Evolutionary conservation across 2,797 vertebrate genomes (phyloP).

Genomic region (Epinephelus malabaricus): DNA sequence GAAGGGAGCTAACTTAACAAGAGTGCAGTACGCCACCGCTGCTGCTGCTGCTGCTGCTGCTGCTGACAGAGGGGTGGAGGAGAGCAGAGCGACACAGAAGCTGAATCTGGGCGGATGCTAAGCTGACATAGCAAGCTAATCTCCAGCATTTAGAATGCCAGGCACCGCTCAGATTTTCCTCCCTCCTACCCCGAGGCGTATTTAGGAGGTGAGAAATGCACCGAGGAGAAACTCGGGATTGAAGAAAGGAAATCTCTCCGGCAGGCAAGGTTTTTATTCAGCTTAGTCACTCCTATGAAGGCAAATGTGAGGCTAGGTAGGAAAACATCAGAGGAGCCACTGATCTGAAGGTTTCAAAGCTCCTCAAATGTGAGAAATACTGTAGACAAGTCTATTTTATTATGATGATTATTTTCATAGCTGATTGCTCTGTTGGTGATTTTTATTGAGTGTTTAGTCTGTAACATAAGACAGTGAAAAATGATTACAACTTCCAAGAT

Average conservation of each 20-base stretch:
- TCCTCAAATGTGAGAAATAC: background rate
- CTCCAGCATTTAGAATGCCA: slow-evolving; percentile 67
- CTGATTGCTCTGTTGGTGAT: background rate
- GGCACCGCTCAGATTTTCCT: slow-evolving; percentile 53
- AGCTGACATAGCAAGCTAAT: slow-evolving; percentile 78
- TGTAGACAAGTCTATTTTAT: background rate
- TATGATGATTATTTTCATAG: background rate
- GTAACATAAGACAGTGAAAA: background rate
- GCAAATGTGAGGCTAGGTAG: slow-evolving; percentile 37
- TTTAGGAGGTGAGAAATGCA: slow-evolving; percentile 66
- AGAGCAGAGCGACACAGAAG: slow-evolving; percentile 58
- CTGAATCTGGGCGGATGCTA: slow-evolving; percentile 66
- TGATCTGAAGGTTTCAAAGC: slow-evolving; percentile 1
- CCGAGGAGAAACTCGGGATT: slow-evolving; percentile 49
- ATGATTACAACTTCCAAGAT: too few species aligned
- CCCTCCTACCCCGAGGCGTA: slow-evolving; percentile 44
- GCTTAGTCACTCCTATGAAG: slow-evolving; percentile 64
- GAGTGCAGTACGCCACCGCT: slow-evolving; percentile 36
- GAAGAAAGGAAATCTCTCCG: slow-evolving; percentile 59
- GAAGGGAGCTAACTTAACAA: slow-evolving; percentile 60
- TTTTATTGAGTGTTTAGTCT: background rate
- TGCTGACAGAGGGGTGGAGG: slow-evolving; percentile 53
- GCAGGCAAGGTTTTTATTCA: slow-evolving; percentile 57
- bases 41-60: slow-evolving; percentile 36
- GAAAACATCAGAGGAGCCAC: slow-evolving; percentile 24